Base-by-base conservation (phyloP, 2,888 invertebrate species). In the Drosophila subsilvestris region DNA sequence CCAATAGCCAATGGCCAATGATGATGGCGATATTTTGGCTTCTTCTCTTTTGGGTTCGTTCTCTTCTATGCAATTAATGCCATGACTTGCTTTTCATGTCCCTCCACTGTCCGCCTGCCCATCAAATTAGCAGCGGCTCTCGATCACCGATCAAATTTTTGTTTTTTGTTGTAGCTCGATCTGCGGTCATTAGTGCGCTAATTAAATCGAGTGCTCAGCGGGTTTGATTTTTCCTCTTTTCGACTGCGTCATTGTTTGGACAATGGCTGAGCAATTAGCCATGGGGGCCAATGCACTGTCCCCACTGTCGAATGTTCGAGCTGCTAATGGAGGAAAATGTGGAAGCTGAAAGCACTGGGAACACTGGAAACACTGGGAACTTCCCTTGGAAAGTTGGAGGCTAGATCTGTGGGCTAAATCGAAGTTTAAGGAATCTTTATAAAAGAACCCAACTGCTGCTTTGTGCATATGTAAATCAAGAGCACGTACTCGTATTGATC, bases 211-310 rank as follows among this genome's bases (percentile, higher is more conserved):
- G 72, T 79, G 74, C 65, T 47, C 70, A 53, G 50, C 58, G 66
- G 70, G 55, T 59, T 54, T 56, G 25, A 25, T 29, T 3, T 10
- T 51, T 55, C 47, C 27, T 22, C n/a, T 65, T 53, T 81, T 63
- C 60, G 51, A 72, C 82, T 57, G 44, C 69, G 85, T 85, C 84
- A 85, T 85, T 85, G 80, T 85, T 85, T 86, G 82, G 74, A 85
- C 87, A 85, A 86, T 69, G 76, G 81, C 79, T 84, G 61, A 76
- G 78, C 81, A 86, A 84, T 84, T 86, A 83, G 81, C 71, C 51
- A 25, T n/a, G 27, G 61, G 45, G 70, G 70, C 70, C 70, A 70
- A 70, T 70, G 70, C 29, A 70, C 70, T 67, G 51, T 12, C 22
- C 7, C 20, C 14, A 14, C 25, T 25, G 25, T 4, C 5, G 6